Base-by-base conservation (phyloP, 2,113 vertebrate genomes). In the Arvicanthis niloticus region DNA sequence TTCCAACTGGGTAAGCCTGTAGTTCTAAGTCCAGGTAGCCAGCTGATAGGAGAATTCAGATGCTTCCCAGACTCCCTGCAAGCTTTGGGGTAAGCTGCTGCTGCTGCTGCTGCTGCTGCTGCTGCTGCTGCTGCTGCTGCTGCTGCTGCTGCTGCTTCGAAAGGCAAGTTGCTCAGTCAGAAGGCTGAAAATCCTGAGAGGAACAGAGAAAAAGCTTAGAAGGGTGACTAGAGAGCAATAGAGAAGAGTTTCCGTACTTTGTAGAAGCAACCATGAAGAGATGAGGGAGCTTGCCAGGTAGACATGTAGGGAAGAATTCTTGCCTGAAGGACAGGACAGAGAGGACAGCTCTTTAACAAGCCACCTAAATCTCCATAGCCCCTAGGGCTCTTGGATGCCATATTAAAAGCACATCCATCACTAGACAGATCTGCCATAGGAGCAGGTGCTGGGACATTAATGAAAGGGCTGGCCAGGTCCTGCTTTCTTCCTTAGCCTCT, bases 281-380 rank as follows among this genome's bases (percentile, higher is more conserved):
- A 21, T 10, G 9, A 88, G 76, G 21, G n/a, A 85, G 19, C 62
- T 67, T 40, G 17, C n/a, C 42, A 31, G 65, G 45, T 24, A 40
- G 84, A 75, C 87, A 81, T 53, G 45, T 5, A 48, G 62, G 56
- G 67, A 90, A 81, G 58, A 68, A 73, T 26, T 42, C 65, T 87
- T 24, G 40, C 72, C 93, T 2, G 31, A 65, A 45, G 62, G 87
- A 84, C 60, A 75, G 73, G 91, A 77, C 65, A 67, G 26, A 45
- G 48, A 89, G 53, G 37, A 65, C 82, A 68, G 60, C 37, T 89
- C 80, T 89, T 86, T 93, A 81, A 89, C 58, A 45, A 89, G 45
- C 22, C 1, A 12, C 42, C 68, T 95, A 68, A 67, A 82, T 77
- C 86, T 92, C 58, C 73, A 51, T 76, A 62, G 48, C 12, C 60